These are phyloP conservation scores for Lagocephalus sceleratus DNA, from an alignment of 2,797 vertebrate genomes.

Conservation along the genomic window DNA sequence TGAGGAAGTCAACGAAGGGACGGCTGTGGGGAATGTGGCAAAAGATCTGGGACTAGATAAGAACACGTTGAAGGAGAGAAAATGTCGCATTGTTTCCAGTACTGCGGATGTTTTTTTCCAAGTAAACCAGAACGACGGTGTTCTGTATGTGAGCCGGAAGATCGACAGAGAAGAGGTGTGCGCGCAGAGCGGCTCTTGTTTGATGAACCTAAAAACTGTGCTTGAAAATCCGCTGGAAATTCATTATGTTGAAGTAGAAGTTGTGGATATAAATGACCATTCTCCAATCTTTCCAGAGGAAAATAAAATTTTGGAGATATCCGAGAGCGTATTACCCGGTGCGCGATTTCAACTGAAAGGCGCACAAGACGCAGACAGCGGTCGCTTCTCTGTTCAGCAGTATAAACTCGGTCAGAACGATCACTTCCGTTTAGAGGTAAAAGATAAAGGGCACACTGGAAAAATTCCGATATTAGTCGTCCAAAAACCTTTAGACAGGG, in stretches of 20 bases:
- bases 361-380: conserved; percentile 47
- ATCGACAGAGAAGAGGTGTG: conserved; percentile 78
- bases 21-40: conserved; percentile 69
- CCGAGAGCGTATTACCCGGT: conserved; percentile 53
- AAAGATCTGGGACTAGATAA: conserved; percentile 71
- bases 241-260: conserved; percentile 42
- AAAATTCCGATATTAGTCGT: conserved; percentile 65
- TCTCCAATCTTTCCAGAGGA: conserved; percentile 37
- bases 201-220: conserved; percentile 61
- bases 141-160: conserved; percentile 62
- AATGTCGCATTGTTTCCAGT: conserved; percentile 43
- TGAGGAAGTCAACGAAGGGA: conserved; percentile 69
- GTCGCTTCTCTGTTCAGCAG: conserved; percentile 43
- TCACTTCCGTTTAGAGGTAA: conserved; percentile 60
- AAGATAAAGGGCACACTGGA: conserved; percentile 44
- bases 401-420: conserved; percentile 59
- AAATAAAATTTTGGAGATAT: conserved; percentile 45
- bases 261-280: conserved; percentile 65
- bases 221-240: conserved; percentile 57
- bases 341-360: conserved; percentile 47
- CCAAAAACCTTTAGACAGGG: conserved; percentile 59
- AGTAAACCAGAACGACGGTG: conserved; percentile 63
- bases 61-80: conserved; percentile 18
- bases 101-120: conserved; percentile 28
- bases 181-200: conserved; percentile 50